Evolutionary conservation across 2,797 vertebrate species (phyloP).

Genomic region (Liparis tanakae): DNA sequence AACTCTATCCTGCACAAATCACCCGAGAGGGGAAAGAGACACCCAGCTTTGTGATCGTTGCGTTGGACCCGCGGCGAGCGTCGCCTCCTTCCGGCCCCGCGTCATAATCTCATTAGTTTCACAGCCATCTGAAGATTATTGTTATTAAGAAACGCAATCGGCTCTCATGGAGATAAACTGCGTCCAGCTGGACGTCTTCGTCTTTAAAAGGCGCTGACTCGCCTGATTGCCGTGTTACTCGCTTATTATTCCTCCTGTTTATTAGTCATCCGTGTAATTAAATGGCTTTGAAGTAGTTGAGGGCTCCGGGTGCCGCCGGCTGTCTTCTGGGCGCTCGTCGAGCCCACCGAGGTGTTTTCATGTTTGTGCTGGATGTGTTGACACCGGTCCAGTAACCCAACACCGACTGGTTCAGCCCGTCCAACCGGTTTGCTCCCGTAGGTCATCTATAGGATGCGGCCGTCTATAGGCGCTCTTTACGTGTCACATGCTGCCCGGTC

Average conservation of each 20-base stretch:
- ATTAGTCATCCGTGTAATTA: conserved; percentile 3
- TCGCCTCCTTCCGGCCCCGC: conserved; percentile 26
- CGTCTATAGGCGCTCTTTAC: not conserved
- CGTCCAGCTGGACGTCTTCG: conserved; percentile 12
- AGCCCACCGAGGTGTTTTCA: not conserved
- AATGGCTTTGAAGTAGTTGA: not conserved
- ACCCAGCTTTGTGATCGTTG: not conserved
- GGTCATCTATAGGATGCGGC: conserved; percentile 21
- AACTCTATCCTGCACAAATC: conserved; percentile 13
- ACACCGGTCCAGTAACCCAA: conserved; percentile 23
- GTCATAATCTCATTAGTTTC: conserved; percentile 35
- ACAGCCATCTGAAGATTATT: conserved; percentile 48
- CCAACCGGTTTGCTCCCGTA: conserved; percentile 36
- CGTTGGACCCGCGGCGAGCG: not conserved
- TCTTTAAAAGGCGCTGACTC: not conserved
- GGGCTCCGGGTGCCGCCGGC: not conserved
- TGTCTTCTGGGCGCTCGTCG: not conserved
- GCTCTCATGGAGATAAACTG: conserved; percentile 28
- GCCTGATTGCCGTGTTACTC: not conserved
- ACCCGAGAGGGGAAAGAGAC: not conserved
- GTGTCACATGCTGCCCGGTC: not conserved
- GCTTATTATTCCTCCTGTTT: not conserved
- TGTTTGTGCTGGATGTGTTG: conserved; percentile 10
- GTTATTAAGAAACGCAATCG: conserved; percentile 55
- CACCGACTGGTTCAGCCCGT: conserved; percentile 13